phyloP scores from a whole-genome alignment of 2,797 vertebrate species.

The Tolypeutes matacus region DNA sequence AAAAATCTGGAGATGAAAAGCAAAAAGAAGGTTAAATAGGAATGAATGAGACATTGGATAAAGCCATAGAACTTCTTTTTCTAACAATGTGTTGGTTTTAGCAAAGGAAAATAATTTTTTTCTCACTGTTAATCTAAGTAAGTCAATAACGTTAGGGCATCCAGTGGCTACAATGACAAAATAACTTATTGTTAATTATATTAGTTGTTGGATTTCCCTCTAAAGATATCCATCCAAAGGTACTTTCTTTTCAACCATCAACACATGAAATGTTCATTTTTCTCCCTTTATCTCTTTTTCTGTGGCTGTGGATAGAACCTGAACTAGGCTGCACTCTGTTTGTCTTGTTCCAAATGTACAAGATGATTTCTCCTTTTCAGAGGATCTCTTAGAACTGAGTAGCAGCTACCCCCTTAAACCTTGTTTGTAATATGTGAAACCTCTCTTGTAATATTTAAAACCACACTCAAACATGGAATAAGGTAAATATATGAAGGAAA shows the following conservation, averaged over 20 bases:
- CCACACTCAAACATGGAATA: no score
- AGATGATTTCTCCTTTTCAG: no score
- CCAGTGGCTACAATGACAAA: not conserved
- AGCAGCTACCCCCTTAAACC: no score
- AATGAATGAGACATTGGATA: not conserved
- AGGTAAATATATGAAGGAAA: no score
- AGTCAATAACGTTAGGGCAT: not conserved
- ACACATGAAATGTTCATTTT: not conserved
- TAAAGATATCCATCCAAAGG: not conserved
- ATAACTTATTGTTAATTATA: not conserved
- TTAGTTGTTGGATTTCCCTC: not conserved
- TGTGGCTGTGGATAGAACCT: no score
- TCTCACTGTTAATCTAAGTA: not conserved
- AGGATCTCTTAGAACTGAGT: no score
- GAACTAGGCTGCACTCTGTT: no score
- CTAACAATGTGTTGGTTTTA: no score
- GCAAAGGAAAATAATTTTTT: not conserved
- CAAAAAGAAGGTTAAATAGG: not conserved
- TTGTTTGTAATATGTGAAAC: no score
- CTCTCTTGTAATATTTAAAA: no score
- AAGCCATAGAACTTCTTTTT: not conserved
- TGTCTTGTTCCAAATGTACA: no score
- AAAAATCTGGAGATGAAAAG: not conserved
- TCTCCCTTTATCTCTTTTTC: no score
- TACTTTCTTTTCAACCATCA: not conserved